Percentiles rank a stretch among this genome's conserved stretches.
Evolutionary conservation across 1,140 invertebrate genomes (phyloP).

Genomic region (Pseudomyrmex concolor): DNA sequence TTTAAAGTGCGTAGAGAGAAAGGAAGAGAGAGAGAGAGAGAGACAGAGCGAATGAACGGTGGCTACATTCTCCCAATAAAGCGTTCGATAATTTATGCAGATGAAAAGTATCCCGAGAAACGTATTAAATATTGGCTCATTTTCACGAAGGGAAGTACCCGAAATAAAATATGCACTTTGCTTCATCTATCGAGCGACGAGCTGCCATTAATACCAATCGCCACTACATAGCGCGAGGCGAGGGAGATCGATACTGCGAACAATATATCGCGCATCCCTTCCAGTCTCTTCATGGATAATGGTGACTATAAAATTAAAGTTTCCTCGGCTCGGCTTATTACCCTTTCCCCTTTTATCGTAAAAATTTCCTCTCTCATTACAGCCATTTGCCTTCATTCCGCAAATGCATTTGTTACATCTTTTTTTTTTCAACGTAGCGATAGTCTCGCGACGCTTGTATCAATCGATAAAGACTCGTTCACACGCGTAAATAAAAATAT

Average conservation of each 20-base stretch:
- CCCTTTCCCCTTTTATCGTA: slow-evolving; percentile 28
- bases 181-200: slow-evolving; percentile 46
- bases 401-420: slow-evolving; percentile 1
- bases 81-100: slow-evolving; percentile 43
- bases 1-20: slow-evolving; percentile 12
- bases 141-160: slow-evolving; percentile 45
- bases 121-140: slow-evolving; percentile 55
- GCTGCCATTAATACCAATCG: slow-evolving; percentile 58
- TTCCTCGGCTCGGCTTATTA: slow-evolving; percentile 50
- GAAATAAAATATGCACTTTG: slow-evolving; percentile 61
- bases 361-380: slow-evolving; percentile 55
- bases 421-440: not conserved
- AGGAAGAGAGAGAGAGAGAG: too few relatives aligned
- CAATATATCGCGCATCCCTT: slow-evolving; percentile 30
- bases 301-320: slow-evolving; percentile 62
- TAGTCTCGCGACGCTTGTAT: not conserved
- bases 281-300: slow-evolving; percentile 39
- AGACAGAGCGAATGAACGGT: not conserved
- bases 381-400: slow-evolving; percentile 48
- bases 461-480: not conserved
- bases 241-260: slow-evolving; percentile 50
- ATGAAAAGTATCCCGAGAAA: slow-evolving; percentile 46
- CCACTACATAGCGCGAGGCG: slow-evolving; percentile 13
- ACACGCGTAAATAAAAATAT: not conserved
- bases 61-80: slow-evolving; percentile 25